Evolutionary conservation across 2,797 vertebrate species (phyloP).

Genomic region (Fringilla coelebs): DNA sequence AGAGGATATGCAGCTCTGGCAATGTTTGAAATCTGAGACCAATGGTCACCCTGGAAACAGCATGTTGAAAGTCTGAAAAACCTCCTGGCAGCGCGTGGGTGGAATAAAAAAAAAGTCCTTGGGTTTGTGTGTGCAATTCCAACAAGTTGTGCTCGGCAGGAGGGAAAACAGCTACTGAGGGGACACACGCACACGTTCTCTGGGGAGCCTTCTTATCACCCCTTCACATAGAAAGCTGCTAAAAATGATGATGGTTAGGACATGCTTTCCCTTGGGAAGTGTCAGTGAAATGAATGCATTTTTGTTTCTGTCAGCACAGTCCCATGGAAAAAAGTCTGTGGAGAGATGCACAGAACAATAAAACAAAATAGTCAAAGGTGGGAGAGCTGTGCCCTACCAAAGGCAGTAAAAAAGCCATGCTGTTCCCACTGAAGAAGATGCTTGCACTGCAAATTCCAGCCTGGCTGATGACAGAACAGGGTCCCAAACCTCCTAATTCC

Average conservation of each 20-base stretch:
- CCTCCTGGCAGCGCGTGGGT: neutral
- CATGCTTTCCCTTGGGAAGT: slow-evolving; percentile 18
- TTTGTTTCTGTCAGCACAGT: neutral
- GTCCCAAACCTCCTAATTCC: neutral
- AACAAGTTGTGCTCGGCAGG: neutral
- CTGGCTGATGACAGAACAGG: neutral
- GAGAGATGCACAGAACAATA: neutral
- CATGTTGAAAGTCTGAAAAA: slow-evolving; percentile 18
- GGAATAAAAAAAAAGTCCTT: neutral
- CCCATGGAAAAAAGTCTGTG: neutral
- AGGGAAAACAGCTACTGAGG: slow-evolving; percentile 1
- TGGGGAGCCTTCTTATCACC: neutral
- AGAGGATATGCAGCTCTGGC: neutral
- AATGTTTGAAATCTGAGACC: slow-evolving; percentile 48
- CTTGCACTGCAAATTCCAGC: neutral
- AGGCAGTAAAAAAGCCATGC: neutral
- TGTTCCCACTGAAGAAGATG: neutral
- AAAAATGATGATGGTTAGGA: neutral
- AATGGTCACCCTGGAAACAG: slow-evolving; percentile 38
- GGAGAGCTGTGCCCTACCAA: neutral
- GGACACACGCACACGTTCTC: neutral
- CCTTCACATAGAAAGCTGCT: neutral
- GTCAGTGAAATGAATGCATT: neutral
- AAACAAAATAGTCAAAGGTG: neutral
- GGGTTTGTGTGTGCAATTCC: neutral